Evolutionary conservation across 2,888 invertebrate genomes (phyloP), one percentile per base, ranked within the genome.

Genomic region (Ophion slaviceki): DNA sequence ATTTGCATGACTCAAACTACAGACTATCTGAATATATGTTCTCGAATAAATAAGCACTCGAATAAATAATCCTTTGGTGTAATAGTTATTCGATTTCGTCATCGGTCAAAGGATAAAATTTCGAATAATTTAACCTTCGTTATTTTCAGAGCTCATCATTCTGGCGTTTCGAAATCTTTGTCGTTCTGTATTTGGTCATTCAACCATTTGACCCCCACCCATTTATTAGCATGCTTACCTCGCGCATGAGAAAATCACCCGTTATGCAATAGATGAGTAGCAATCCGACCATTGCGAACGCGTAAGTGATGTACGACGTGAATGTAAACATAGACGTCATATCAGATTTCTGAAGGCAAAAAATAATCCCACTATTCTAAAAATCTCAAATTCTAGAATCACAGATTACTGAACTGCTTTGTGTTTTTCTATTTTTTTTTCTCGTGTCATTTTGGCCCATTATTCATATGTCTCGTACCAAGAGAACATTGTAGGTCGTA

Each of bases 181-280:
- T 24, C 24, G 24, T 24, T 24, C 24, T 24, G 1, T 24, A 24
- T 24, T 24, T 24, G 24, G 24, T 24, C 24, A 24, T 24, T 24
- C 24, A 24, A 24, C 2, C 1, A 1, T 24, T 24, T 1, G 24
- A 24, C 1, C 24, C 24, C 24, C 24, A 24, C 24, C 24, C 24
- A 53, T 53, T 53, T 53, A 53, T 53, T 17, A 4, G 53, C 36
- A 14, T 32, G 11, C 20, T 68, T 84, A 90, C 89, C 86, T 89
- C 86, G 17, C 61, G 64, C 45, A 86, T 86, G 11, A 90, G 80
- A 62, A 77, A 86, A 24, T 90, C 88, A 7, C 90, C 90, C 36
- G 88, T 82, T 53, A 89, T 70, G 61, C 90, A 90, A 45, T 89
- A 88, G 28, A 84, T 87, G 32, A 77, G 88, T 1, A 89, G 79